Base-by-base conservation (phyloP, 1,140 invertebrate species). In the Notospermus geniculatus region DNA sequence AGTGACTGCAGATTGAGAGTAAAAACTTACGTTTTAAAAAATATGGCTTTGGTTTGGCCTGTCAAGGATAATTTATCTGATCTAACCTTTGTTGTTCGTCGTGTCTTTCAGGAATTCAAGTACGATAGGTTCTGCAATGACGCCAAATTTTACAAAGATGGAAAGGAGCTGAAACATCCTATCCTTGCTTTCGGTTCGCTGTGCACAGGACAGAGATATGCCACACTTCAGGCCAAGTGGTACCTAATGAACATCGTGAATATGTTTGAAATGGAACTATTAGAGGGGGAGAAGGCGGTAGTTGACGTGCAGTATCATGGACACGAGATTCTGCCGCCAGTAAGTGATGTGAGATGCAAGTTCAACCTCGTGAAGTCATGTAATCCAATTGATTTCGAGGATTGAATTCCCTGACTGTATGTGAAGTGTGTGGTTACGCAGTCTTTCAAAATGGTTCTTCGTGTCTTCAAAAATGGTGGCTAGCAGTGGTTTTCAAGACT, bases 191-290 rank as follows among this genome's bases (percentile, higher is more conserved):
- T 80, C 56, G 79, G 79, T 22, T 74, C 77, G 2, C 64, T 80
- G 43, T 81, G 79, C 60, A 78, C 79, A 11, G 79, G 79, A 7
- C 75, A 77, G 57, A 71, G 73, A 36, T 70, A 74, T 39, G 76
- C 78, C 39, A 65, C 79, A 23, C 62, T 77, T 17, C 78, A 81
- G 62, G 68, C 70, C 45, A 81, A 81, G 57, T 79, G 76, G 75
- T 81, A 72, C 70, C 55, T 80, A 13, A 50, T 81, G 39, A 71
- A 73, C 25, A 58, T 76, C 1, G 63, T 79, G 29, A 68, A 79
- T 62, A 68, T 56, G 28, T 80, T 79, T 68, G 70, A 79, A 54
- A 64, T 81, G 36, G 65, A 74, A 58, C 62, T 79, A 1, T 57
- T 62, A 22, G 71, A 72, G 2, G 78, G 77, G 7, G 70, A 78